phyloP scores from a whole-genome alignment of 2,888 invertebrate species.

The Cosmia trapezina region DNA sequence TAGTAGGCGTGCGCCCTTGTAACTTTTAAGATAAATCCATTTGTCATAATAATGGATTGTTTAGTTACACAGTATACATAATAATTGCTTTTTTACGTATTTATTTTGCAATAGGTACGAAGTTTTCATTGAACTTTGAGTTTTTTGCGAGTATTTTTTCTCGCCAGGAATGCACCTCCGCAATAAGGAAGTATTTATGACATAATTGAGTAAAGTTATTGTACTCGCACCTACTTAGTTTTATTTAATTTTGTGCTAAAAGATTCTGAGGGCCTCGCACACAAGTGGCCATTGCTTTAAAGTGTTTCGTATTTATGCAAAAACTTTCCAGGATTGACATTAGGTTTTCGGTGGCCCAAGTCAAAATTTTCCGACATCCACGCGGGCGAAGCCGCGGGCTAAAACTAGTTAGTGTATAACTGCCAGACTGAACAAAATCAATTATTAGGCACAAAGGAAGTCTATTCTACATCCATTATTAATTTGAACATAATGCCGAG shows the following conservation, averaged over 20 bases:
- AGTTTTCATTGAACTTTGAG: slow-evolving; percentile 40
- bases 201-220: slow-evolving; percentile 52
- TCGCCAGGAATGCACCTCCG: slow-evolving; percentile 40
- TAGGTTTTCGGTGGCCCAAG: too few species aligned
- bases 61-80: slow-evolving; percentile 5
- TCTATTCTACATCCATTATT: slow-evolving; percentile 35
- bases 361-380: too few species aligned
- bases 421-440: slow-evolving; percentile 7
- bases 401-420: too few species aligned
- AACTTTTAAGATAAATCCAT: slow-evolving; percentile 28
- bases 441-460: slow-evolving; percentile 20
- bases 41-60: slow-evolving; percentile 37
- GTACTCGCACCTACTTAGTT: too few species aligned
- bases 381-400: too few species aligned
- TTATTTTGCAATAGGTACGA: slow-evolving; percentile 8
- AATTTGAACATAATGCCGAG: slow-evolving; percentile 20
- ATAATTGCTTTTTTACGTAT: slow-evolving; percentile 31
- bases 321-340: background rate
- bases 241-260: background rate
- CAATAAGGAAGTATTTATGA: slow-evolving; percentile 59
- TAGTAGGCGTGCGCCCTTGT: slow-evolving; percentile 17
- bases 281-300: background rate
- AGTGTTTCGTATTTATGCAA: background rate
- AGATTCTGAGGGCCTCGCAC: background rate
- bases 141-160: slow-evolving; percentile 32